Conservation (phyloP, 2,113 vertebrate genomes). For the Sylvilagus bachmani region DNA sequence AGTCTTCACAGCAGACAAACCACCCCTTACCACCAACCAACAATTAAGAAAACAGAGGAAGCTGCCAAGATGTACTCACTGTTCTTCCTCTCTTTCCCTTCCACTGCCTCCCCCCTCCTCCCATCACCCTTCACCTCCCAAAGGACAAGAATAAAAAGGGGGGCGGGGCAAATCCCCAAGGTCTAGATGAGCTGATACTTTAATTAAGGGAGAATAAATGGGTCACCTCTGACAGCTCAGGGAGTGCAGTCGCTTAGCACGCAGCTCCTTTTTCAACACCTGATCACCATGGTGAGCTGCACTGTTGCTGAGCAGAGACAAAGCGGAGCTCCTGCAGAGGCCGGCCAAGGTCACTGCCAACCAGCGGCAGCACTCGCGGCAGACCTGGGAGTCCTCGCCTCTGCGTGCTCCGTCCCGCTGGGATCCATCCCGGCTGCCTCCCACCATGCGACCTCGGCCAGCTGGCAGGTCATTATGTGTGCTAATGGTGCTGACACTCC, state of each 20-base stretch:
- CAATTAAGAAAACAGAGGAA: slow-evolving; percentile 23
- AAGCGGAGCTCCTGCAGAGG: background rate
- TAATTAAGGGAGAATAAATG: slow-evolving; percentile 59
- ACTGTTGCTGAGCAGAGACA: background rate
- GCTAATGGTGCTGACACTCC: background rate
- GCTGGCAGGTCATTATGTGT: slow-evolving; percentile 58
- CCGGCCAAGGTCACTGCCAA: slow-evolving; percentile 60
- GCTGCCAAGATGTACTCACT: background rate
- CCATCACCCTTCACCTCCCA: background rate
- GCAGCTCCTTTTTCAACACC: background rate
- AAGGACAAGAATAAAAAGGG: slow-evolving; percentile 7
- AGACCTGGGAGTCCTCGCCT: background rate
- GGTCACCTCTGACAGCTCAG: background rate
- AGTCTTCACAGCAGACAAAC: background rate
- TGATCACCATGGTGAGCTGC: background rate
- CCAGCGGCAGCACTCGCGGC: background rate
- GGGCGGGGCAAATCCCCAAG: background rate
- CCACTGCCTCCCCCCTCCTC: background rate
- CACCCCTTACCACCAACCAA: slow-evolving; percentile 19
- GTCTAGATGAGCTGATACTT: slow-evolving; percentile 1
- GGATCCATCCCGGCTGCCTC: background rate
- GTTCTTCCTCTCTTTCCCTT: background rate
- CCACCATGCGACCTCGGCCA: background rate
- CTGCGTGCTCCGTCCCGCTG: background rate
- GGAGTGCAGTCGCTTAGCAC: background rate